phyloP scores from a whole-genome alignment of 2,797 vertebrate genomes.

The Scolopax bukidnonensis region DNA sequence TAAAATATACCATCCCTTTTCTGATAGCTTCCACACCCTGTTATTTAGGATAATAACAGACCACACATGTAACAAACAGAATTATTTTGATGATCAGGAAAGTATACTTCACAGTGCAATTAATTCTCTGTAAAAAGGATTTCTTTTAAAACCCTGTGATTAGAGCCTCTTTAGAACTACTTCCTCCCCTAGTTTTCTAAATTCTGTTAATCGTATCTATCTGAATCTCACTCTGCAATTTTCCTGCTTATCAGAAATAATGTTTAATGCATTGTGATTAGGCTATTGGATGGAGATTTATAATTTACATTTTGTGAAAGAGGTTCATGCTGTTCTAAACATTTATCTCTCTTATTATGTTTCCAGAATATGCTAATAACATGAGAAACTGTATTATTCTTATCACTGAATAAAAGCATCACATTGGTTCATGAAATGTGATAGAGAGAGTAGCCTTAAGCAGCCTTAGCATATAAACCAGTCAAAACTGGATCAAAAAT shows the following conservation, averaged over 20 bases:
- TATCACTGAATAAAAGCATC: conserved; percentile 13
- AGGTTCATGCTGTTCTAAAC: neutral
- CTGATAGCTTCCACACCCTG: neutral
- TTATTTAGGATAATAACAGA: conserved; percentile 46
- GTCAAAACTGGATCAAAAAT: neutral
- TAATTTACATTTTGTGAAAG: conserved; percentile 48
- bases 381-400: neutral
- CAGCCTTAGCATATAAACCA: neutral
- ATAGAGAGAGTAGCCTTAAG: neutral
- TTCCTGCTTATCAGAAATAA: conserved; percentile 10
- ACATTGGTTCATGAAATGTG: neutral
- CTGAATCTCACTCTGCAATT: conserved; percentile 15
- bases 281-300: neutral
- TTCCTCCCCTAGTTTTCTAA: neutral
- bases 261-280: conserved; percentile 44
- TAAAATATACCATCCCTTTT: neutral
- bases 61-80: neutral
- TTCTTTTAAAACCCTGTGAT: conserved; percentile 49
- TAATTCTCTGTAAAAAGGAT: conserved; percentile 5
- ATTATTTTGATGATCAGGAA: conserved; percentile 24
- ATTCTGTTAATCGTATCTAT: conserved; percentile 12
- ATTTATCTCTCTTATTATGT: conserved; percentile 32
- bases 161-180: conserved; percentile 32
- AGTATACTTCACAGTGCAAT: conserved; percentile 31
- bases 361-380: conserved; percentile 25